phyloP scores from a whole-genome alignment of 2,888 invertebrate genomes.

The Amiota mariae region DNA sequence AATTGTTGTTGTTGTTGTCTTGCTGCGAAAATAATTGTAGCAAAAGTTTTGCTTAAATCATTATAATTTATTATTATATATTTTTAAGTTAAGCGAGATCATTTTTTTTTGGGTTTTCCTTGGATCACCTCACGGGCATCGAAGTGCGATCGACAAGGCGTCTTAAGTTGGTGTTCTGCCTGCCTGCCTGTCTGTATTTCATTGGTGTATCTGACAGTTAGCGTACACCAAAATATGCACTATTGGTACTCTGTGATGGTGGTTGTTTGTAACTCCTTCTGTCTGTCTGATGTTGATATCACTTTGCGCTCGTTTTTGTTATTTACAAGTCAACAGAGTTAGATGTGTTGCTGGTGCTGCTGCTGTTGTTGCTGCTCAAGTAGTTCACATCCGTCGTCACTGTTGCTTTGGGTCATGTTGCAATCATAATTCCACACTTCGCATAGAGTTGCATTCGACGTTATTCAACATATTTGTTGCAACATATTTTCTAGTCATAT shows the following conservation, averaged over 20 bases:
- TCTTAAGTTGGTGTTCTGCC: not conserved
- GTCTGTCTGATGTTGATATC: conserved; percentile 10
- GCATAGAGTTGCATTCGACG: not conserved
- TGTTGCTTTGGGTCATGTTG: conserved; percentile 31
- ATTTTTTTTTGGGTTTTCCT: not conserved
- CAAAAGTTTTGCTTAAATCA: conserved; percentile 11
- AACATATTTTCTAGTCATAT: conserved; percentile 9
- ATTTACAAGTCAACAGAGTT: conserved; percentile 12
- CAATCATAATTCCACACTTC: conserved; percentile 35
- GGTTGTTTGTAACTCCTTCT: not conserved
- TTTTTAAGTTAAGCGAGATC: not conserved
- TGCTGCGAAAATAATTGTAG: conserved; percentile 1
- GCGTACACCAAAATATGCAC: not conserved
- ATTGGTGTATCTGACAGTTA: not conserved
- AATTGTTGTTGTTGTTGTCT: not conserved
- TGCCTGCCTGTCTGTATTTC: conserved; percentile 10
- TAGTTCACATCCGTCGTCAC: conserved; percentile 34
- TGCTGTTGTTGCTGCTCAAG: conserved; percentile 31
- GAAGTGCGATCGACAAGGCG: conserved; percentile 17
- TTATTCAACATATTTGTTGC: not conserved
- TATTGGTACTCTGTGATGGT: not conserved
- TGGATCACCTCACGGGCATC: conserved; percentile 17
- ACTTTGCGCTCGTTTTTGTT: conserved; percentile 19
- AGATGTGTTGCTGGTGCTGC: conserved; percentile 10
- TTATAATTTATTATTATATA: conserved; percentile 16